Conservation (phyloP, 2,888 invertebrate species). For the Trichopria drosophilae region DNA sequence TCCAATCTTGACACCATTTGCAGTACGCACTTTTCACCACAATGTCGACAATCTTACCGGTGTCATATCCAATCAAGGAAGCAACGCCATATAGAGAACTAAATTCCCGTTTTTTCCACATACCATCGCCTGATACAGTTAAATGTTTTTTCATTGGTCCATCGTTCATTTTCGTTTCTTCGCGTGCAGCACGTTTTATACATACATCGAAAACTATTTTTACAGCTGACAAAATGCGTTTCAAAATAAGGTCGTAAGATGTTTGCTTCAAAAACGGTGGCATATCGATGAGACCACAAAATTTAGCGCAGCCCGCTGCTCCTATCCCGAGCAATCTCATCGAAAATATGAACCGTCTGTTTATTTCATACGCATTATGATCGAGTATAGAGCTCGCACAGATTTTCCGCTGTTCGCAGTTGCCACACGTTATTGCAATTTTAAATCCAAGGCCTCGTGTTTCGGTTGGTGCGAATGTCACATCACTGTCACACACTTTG, state of each 20-base stretch:
- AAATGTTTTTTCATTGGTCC: not conserved
- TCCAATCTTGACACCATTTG: slow-evolving; percentile 28
- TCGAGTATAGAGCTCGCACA: slow-evolving; percentile 17
- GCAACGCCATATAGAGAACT: slow-evolving; percentile 18
- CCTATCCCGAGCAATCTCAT: slow-evolving; percentile 27
- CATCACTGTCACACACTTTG: slow-evolving; percentile 14
- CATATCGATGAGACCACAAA: slow-evolving; percentile 24
- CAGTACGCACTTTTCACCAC: slow-evolving; percentile 26
- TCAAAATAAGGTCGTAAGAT: too few species aligned
- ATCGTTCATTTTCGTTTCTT: slow-evolving; percentile 4
- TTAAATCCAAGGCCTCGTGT: slow-evolving; percentile 22
- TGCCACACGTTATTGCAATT: slow-evolving; percentile 24
- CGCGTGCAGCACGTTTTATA: slow-evolving; percentile 8
- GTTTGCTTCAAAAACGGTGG: slow-evolving; percentile 9
- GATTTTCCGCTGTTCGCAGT: slow-evolving; percentile 13
- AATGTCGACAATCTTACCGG: slow-evolving; percentile 15
- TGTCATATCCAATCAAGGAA: slow-evolving; percentile 18
- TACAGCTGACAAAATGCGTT: slow-evolving; percentile 5
- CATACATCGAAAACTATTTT: slow-evolving; percentile 10
- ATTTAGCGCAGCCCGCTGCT: slow-evolving; percentile 13
- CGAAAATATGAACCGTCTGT: slow-evolving; percentile 17
- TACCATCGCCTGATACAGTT: slow-evolving; percentile 17
- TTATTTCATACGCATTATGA: slow-evolving; percentile 21
- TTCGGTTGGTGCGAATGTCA: slow-evolving; percentile 13
- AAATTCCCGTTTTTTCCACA: slow-evolving; percentile 15